Evolutionary conservation across 2,888 invertebrate species (phyloP).

Genomic region (Drosophila tanythrix): DNA sequence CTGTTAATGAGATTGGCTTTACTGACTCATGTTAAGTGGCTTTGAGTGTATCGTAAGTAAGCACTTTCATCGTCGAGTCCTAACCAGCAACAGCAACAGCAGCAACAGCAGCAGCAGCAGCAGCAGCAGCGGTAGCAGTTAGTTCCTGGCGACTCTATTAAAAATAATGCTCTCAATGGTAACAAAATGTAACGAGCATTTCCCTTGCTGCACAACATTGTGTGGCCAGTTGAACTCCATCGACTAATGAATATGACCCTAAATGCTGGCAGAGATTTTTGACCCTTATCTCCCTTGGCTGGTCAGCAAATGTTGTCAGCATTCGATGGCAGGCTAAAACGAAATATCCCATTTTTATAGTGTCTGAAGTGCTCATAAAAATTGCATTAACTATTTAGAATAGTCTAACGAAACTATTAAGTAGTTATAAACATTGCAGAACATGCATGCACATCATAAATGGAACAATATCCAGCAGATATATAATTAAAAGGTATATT

Average conservation of each 20-base stretch:
- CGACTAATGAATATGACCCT: slow-evolving; percentile 37
- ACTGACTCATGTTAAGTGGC: slow-evolving; percentile 80
- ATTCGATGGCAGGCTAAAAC: background rate
- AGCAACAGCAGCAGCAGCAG: slow-evolving; percentile 7
- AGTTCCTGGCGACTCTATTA: slow-evolving; percentile 55
- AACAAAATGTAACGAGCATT: slow-evolving; percentile 58
- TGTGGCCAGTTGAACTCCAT: slow-evolving; percentile 22
- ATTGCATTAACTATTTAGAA: slow-evolving; percentile 1
- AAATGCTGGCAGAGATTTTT: slow-evolving; percentile 46
- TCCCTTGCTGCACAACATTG: slow-evolving; percentile 12
- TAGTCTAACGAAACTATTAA: background rate
- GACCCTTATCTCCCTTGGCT: background rate
- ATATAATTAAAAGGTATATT: background rate
- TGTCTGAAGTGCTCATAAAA: slow-evolving; percentile 5
- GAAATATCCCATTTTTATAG: background rate
- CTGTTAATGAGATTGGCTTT: slow-evolving; percentile 81
- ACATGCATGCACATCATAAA: background rate
- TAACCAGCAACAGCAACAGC: background rate
- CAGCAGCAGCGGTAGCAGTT: slow-evolving; percentile 2
- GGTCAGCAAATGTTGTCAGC: slow-evolving; percentile 10
- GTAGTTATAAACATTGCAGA: background rate
- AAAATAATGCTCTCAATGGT: slow-evolving; percentile 69
- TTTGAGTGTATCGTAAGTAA: slow-evolving; percentile 80
- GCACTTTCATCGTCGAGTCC: slow-evolving; percentile 52
- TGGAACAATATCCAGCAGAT: background rate